Conservation (phyloP, 2,113 vertebrate genomes). For the Brachionichthys hirsutus region DNA sequence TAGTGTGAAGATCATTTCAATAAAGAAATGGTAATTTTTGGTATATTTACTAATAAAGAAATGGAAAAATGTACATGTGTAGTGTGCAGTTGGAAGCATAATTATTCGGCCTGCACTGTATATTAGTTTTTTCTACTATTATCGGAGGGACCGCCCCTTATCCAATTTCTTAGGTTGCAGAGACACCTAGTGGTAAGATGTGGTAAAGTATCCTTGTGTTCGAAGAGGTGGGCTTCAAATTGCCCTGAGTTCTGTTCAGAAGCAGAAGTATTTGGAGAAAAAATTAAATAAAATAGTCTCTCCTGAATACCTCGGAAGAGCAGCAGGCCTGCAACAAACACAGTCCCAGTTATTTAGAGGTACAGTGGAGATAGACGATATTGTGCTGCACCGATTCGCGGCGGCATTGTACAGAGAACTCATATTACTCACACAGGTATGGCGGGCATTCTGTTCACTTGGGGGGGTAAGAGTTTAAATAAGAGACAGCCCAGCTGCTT, state of each 20-base stretch:
- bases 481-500: conserved; percentile 80
- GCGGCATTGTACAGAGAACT: conserved; percentile 80
- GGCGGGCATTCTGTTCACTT: conserved; percentile 82
- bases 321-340: conserved; percentile 25
- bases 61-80: too few relatives aligned
- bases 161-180: conserved; percentile 44
- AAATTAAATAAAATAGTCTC: conserved; percentile 25
- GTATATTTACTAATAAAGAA: too few relatives aligned
- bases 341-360: conserved; percentile 41
- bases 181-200: conserved; percentile 61
- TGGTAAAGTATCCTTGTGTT: not conserved
- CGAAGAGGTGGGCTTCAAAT: too few relatives aligned
- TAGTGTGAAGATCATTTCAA: too few relatives aligned
- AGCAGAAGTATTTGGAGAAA: conserved; percentile 20
- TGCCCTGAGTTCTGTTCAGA: conserved; percentile 18
- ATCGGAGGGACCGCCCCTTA: too few relatives aligned
- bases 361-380: conserved; percentile 20
- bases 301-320: conserved; percentile 8
- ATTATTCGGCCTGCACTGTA: too few relatives aligned
- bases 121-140: too few relatives aligned
- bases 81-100: too few relatives aligned
- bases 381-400: conserved; percentile 62
- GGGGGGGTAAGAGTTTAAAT: conserved; percentile 74
- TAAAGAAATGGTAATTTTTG: too few relatives aligned
- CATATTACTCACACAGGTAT: conserved; percentile 84